phyloP scores from a whole-genome alignment of 1,140 invertebrate genomes.

The Ganaspis sp. region DNA sequence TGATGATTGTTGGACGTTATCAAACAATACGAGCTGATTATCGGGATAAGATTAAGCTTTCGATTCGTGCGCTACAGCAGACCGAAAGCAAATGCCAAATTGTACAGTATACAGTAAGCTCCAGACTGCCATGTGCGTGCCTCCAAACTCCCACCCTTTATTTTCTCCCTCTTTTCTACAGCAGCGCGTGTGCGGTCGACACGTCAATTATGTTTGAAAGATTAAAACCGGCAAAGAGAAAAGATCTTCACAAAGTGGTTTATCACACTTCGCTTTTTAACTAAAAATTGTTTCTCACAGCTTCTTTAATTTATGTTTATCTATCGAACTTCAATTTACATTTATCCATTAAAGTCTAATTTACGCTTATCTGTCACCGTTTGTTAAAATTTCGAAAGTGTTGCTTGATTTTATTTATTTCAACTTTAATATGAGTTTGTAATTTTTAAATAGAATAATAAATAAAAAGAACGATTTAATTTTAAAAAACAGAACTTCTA shows the following conservation, averaged over 20 bases:
- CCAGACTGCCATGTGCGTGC: conserved; percentile 19
- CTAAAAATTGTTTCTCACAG: not conserved
- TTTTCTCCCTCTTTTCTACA: not conserved
- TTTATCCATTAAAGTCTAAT: no score
- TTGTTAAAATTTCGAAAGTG: no score
- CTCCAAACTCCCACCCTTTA: not conserved
- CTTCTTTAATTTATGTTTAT: no score
- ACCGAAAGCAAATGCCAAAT: conserved; percentile 17
- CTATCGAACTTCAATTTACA: no score
- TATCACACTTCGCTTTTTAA: conserved; percentile 1
- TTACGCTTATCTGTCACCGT: no score
- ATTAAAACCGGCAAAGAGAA: not conserved
- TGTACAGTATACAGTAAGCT: not conserved
- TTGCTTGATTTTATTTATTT: no score
- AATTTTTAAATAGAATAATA: no score
- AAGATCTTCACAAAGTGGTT: not conserved
- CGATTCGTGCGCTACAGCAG: conserved; percentile 2
- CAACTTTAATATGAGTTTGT: no score
- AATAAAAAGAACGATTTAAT: no score
- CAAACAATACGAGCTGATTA: not conserved
- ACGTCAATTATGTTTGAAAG: conserved; percentile 27
- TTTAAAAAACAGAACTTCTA: no score
- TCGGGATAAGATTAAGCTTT: not conserved
- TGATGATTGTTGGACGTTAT: not conserved
- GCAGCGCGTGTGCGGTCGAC: conserved; percentile 16